A percentile compares a stretch with the other conserved stretches of the same genome.
Evolutionary conservation across 2,888 invertebrate genomes (phyloP).

Genomic region (Drosophila differens): DNA sequence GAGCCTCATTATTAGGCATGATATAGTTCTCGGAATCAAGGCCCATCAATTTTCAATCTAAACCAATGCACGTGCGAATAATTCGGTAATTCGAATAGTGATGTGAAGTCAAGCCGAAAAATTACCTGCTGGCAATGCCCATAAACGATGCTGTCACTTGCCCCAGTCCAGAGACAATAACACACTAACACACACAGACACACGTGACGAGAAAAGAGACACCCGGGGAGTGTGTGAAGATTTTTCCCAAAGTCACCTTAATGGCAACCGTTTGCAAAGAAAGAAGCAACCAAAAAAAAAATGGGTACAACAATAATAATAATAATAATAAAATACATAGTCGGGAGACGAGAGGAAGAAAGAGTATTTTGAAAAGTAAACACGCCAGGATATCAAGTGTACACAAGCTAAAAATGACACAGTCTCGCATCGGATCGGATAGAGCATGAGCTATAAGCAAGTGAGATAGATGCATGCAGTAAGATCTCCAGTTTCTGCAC

Average conservation of each 20-base stretch:
- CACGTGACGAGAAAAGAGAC: conserved; percentile 8
- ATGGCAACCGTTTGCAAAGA: conserved; percentile 48
- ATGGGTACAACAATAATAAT: conserved; percentile 44
- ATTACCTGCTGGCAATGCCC: conserved; percentile 70
- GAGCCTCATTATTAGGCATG: conserved; percentile 23
- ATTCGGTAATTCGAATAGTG: conserved; percentile 54
- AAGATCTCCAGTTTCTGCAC: conserved; percentile 80
- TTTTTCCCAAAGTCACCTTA: conserved; percentile 70
- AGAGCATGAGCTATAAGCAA: conserved; percentile 61
- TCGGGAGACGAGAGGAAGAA: conserved; percentile 48
- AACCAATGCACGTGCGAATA: conserved; percentile 78
- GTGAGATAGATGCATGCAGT: conserved; percentile 50
- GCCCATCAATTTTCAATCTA: conserved; percentile 61
- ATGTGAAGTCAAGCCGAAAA: conserved; percentile 59
- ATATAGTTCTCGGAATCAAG: conserved; percentile 50
- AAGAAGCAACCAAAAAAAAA: conserved; percentile 33
- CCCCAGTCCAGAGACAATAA: conserved; percentile 44
- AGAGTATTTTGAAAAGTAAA: conserved; percentile 76
- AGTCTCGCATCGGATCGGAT: conserved; percentile 31
- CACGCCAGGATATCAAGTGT: conserved; percentile 81
- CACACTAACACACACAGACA: conserved; percentile 12
- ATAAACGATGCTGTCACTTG: conserved; percentile 78
- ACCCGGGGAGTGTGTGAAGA: conserved; percentile 66
- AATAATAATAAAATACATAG: conserved; percentile 65
- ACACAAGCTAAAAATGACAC: conserved; percentile 59